Evolutionary conservation across 2,888 invertebrate species (phyloP).

Genomic region (Drosophila neonasuta): DNA sequence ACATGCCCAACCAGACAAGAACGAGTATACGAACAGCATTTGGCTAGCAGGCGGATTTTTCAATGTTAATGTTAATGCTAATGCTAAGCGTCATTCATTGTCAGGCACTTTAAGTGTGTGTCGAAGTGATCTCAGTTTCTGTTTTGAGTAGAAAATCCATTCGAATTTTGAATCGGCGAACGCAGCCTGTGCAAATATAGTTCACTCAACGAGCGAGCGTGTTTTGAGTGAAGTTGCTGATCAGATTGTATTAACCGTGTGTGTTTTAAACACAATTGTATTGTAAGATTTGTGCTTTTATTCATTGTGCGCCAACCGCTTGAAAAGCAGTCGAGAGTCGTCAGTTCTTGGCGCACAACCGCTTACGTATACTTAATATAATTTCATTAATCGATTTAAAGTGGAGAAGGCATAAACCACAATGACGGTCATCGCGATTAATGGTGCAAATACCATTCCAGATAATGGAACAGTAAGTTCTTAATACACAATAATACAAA

Average conservation of each 20-base stretch:
- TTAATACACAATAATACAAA: slow-evolving; percentile 9
- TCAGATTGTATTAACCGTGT: slow-evolving; percentile 23
- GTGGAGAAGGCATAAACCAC: background rate
- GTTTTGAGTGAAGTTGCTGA: slow-evolving; percentile 60
- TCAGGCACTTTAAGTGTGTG: slow-evolving; percentile 43
- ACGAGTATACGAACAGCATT: slow-evolving; percentile 22
- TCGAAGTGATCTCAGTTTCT: slow-evolving; percentile 37
- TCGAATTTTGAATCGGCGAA: slow-evolving; percentile 17
- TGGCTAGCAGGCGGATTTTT: slow-evolving; percentile 35
- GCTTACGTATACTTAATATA: slow-evolving; percentile 59
- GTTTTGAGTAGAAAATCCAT: slow-evolving; percentile 20
- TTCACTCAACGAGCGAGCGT: slow-evolving; percentile 51
- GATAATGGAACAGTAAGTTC: slow-evolving; percentile 63
- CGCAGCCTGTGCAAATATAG: slow-evolving; percentile 22
- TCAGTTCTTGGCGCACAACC: slow-evolving; percentile 22
- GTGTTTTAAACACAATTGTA: slow-evolving; percentile 52
- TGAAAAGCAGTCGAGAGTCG: slow-evolving; percentile 47
- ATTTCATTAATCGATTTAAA: slow-evolving; percentile 12
- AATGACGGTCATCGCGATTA: slow-evolving; percentile 57
- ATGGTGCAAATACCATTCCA: slow-evolving; percentile 42
- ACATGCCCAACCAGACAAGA: slow-evolving; percentile 35
- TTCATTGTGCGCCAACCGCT: slow-evolving; percentile 61
- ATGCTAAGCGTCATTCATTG: slow-evolving; percentile 62
- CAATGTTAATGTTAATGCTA: slow-evolving; percentile 58
- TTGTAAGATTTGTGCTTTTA: slow-evolving; percentile 59